Evolutionary conservation across 2,797 vertebrate genomes (phyloP), one percentile per base, ranked within the genome.

Genomic region (Limosa lapponica): DNA sequence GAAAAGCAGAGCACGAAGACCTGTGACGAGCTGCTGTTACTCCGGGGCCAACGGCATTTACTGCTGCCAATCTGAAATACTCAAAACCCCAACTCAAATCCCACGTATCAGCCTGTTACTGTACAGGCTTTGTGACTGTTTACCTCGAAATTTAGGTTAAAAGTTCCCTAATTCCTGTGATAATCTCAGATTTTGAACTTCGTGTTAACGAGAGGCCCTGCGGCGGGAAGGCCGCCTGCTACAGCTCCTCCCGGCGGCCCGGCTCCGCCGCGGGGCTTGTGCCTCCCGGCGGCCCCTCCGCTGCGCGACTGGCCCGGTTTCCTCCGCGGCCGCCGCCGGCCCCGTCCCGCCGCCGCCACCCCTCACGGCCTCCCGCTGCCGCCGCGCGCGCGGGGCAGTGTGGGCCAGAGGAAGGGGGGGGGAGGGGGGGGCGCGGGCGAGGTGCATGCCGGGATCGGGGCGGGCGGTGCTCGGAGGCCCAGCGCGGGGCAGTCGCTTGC

Each of bases 401-500:
- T 93, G 93, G 93, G 90, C 54, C 57, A 43, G 57, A 77, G 59
- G 78, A 78, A 44, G 41, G 32, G 48, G 17, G 41, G 43, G 57
- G 41, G 20, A 13, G 43, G 55, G 43, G 41, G 28, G 13, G 17
- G 69, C 20, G 36, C 41, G 16, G 6, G 48, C 87, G 75, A 46
- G 34, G 90, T 88, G 95, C 62, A 90, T 72, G 92, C 95, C 48
- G 95, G 95, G 92, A 88, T 36, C 46, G 82, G 65, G 87, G 87
- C 92, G 96, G 97, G 82, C 96, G 80, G 87, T 2, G 87, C 67
- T 96, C 93, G 95, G 97, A 96, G 95, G 82, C 91, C 94, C 82
- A 79, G 70, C 52, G 69, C 30, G 57, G 85, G 83, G 91, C 67
- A 16, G 81, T 39, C 51, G 24, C 48, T 91, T 25, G 71, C 67